A percentile compares a stretch with the other conserved stretches of the same genome.
phyloP scores from a whole-genome alignment of 2,888 invertebrate species.

The Hypomecis punctinalis region DNA sequence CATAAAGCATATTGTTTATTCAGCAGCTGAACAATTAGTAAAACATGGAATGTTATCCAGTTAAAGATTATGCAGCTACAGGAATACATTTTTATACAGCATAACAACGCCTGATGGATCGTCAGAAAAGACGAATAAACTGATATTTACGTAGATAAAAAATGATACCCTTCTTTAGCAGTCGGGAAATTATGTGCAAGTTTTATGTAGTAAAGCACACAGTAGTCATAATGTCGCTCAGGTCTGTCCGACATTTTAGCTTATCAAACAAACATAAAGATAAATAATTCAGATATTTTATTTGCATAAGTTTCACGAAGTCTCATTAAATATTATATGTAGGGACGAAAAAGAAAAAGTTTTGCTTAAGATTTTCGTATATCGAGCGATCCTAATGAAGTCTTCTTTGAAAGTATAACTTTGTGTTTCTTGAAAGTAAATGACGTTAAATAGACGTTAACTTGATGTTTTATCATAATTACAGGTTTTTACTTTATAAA shows the following conservation, averaged over 20 bases:
- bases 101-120: no score
- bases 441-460: slow-evolving; percentile 3
- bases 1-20: no score
- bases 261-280: slow-evolving; percentile 9
- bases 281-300: slow-evolving; percentile 15
- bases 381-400: slow-evolving; percentile 21
- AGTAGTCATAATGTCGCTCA: slow-evolving; percentile 9
- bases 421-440: slow-evolving; percentile 16
- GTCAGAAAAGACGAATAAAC: no score
- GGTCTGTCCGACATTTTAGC: slow-evolving; percentile 1
- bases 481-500: not conserved
- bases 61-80: no score
- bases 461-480: slow-evolving; percentile 15
- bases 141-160: no score
- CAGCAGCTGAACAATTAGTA: no score
- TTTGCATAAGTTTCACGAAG: slow-evolving; percentile 25
- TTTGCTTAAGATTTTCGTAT: slow-evolving; percentile 10
- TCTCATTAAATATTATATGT: slow-evolving; percentile 25
- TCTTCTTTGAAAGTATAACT: slow-evolving; percentile 38
- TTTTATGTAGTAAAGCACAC: no score
- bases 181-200: no score
- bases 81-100: no score
- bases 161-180: no score
- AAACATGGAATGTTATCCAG: no score
- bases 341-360: slow-evolving; percentile 7